Percentiles rank a stretch among this genome's conserved stretches.
Conservation (phyloP, 1,140 invertebrate genomes). For the Babylonia areolata region DNA sequence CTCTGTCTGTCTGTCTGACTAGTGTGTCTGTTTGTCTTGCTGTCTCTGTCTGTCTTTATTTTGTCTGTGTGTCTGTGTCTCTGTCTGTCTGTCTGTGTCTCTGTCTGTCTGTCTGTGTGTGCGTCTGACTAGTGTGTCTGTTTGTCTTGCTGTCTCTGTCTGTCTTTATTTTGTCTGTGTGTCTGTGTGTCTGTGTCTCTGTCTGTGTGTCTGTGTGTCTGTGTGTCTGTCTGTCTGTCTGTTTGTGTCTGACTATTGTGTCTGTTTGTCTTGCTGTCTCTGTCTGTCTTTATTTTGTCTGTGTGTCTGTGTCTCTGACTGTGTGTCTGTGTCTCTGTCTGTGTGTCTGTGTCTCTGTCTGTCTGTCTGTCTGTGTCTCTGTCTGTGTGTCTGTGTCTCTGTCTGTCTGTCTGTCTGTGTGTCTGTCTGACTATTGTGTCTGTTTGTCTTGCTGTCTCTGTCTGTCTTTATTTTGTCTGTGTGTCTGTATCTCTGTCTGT, state of each 20-base stretch:
- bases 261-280: background rate
- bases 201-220: conserved; percentile 4
- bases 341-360: background rate
- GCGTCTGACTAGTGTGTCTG: background rate
- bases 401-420: background rate
- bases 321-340: background rate
- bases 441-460: background rate
- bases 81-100: background rate
- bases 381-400: background rate
- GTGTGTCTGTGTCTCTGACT: background rate
- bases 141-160: too few relatives aligned
- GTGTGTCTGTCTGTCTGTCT: too few relatives aligned
- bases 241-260: too few relatives aligned
- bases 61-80: background rate
- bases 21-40: too few relatives aligned
- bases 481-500: too few relatives aligned
- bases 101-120: background rate
- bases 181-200: background rate
- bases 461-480: too few relatives aligned
- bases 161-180: too few relatives aligned
- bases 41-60: too few relatives aligned
- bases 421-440: background rate
- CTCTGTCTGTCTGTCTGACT: too few relatives aligned
- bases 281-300: background rate
- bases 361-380: background rate